Percentiles rank a stretch among this genome's conserved stretches.
Evolutionary conservation across 2,113 vertebrate species (phyloP).

Genomic region (Melanocharis versteri): DNA sequence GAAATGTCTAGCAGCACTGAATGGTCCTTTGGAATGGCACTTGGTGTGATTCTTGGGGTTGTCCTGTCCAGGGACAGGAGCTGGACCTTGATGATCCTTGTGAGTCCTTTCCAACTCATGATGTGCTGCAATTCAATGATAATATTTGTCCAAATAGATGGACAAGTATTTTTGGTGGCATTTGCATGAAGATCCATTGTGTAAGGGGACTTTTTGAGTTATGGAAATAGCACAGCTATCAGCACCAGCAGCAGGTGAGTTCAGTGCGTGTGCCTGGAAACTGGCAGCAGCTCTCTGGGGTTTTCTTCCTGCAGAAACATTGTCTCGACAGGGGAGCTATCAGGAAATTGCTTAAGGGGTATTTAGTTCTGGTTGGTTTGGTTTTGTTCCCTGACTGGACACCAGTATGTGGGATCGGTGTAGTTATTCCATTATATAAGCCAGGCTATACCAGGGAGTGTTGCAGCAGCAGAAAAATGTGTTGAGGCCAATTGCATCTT

Average conservation of each 20-base stretch:
- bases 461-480: neutral
- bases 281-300: neutral
- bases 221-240: neutral
- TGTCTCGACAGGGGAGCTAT: neutral
- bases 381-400: neutral
- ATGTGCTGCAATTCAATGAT: neutral
- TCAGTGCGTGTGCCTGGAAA: neutral
- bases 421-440: neutral
- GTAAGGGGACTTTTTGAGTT: neutral
- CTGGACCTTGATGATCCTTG: neutral
- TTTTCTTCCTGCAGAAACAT: neutral
- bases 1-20: neutral
- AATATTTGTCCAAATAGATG: neutral
- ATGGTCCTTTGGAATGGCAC: neutral
- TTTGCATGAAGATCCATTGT: neutral
- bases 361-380: neutral
- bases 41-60: neutral
- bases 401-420: accelerated
- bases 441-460: accelerated
- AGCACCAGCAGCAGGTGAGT: neutral
- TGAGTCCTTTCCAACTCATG: neutral
- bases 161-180: neutral
- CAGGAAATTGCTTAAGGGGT: neutral
- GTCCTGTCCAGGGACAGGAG: neutral
- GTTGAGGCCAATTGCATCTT: neutral